Evolutionary conservation across 2,797 vertebrate species (phyloP).

Genomic region (Brachymystax lenok): DNA sequence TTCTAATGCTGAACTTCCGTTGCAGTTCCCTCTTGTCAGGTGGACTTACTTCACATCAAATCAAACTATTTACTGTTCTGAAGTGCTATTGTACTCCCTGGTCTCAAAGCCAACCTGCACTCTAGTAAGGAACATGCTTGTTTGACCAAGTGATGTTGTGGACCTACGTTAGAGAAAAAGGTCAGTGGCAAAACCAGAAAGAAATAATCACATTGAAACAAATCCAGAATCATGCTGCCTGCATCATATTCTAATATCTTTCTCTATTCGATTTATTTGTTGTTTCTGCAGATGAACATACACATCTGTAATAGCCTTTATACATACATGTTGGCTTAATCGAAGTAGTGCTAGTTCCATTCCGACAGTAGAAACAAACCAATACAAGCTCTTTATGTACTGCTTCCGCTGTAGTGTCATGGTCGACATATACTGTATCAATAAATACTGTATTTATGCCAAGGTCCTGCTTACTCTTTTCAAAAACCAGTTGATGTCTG

Average conservation of each 20-base stretch:
- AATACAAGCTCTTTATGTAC: conserved; percentile 67
- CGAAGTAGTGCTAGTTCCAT: conserved; percentile 70
- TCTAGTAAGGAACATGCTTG: conserved; percentile 60
- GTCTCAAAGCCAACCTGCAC: conserved; percentile 58
- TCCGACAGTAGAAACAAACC: conserved; percentile 54
- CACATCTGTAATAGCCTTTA: conserved; percentile 68
- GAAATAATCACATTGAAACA: conserved; percentile 32
- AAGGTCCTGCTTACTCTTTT: conserved; percentile 68
- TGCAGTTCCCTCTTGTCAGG: conserved; percentile 55
- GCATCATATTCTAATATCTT: conserved; percentile 41
- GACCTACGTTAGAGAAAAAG: conserved; percentile 46
- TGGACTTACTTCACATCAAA: conserved; percentile 59
- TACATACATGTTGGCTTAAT: conserved; percentile 68
- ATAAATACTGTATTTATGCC: conserved; percentile 69
- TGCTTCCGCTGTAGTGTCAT: conserved; percentile 75
- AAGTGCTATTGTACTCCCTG: conserved; percentile 65
- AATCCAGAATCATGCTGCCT: conserved; percentile 61
- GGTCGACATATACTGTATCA: conserved; percentile 64
- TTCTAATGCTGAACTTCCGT: conserved; percentile 27
- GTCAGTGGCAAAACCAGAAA: conserved; percentile 36
- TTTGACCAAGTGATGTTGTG: conserved; percentile 64
- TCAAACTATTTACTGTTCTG: conserved; percentile 65
- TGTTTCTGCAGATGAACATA: conserved; percentile 53
- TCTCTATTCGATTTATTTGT: conserved; percentile 27
- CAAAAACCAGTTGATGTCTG: conserved; percentile 90